These are phyloP conservation scores for Noctilio leporinus DNA, from an alignment of 2,113 vertebrate genomes.

Conservation along the genomic window DNA sequence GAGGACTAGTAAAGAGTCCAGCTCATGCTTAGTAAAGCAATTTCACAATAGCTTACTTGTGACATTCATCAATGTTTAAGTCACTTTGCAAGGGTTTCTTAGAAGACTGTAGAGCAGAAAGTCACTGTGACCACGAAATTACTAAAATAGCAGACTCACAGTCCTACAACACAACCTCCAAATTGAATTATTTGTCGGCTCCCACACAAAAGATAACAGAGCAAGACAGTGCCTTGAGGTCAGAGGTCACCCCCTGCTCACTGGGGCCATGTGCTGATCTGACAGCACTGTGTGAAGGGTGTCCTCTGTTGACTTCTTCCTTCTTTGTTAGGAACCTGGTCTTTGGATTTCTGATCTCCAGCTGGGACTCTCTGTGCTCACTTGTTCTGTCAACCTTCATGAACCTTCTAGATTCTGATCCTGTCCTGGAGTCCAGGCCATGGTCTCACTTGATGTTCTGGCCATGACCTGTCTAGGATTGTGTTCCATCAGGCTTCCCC, in stretches of 20 bases:
- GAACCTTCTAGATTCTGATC: background rate
- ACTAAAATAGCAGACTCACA: background rate
- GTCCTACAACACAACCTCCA: background rate
- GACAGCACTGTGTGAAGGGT: background rate
- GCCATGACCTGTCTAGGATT: background rate
- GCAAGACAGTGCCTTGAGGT: background rate
- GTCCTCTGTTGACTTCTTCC: background rate
- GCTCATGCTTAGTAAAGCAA: slow-evolving; percentile 18
- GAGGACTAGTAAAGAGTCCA: slow-evolving; percentile 18
- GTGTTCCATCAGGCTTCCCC: background rate
- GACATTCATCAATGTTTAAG: background rate
- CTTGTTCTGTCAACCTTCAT: background rate
- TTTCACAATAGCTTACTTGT: background rate
- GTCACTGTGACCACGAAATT: background rate
- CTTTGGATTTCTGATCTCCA: background rate
- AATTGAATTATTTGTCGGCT: background rate
- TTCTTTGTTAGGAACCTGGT: background rate
- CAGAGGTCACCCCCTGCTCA: background rate
- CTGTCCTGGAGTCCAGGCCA: background rate
- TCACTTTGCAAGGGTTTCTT: slow-evolving; percentile 21
- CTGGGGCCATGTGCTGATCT: background rate
- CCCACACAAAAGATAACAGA: background rate
- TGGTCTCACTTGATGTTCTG: background rate
- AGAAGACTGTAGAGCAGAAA: slow-evolving; percentile 13
- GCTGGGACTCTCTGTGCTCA: background rate